Evolutionary conservation across 2,797 vertebrate species (phyloP).

Genomic region (Xenentodon cancila): DNA sequence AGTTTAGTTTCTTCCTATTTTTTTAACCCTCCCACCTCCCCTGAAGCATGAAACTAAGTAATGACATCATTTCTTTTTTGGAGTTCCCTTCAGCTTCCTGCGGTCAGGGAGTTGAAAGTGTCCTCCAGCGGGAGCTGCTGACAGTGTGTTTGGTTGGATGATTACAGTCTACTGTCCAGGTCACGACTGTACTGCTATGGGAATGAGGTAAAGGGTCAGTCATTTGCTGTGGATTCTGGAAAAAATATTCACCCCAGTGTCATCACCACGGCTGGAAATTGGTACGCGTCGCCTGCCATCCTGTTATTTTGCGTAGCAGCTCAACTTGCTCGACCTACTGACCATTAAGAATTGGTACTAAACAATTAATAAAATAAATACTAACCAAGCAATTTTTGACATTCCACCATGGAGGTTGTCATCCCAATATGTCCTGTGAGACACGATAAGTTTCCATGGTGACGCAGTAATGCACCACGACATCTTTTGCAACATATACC

Average conservation of each 20-base stretch:
- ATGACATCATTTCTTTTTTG: slow-evolving; percentile 45
- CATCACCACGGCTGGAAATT: background rate
- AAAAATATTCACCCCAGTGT: background rate
- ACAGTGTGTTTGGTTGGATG: slow-evolving; percentile 13
- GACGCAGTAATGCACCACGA: too few relatives aligned
- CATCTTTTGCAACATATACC: too few relatives aligned
- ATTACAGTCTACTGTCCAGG: slow-evolving; percentile 21
- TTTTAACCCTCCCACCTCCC: background rate
- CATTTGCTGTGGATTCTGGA: background rate
- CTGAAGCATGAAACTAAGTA: slow-evolving; percentile 18
- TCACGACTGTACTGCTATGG: slow-evolving; percentile 1
- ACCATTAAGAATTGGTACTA: too few relatives aligned
- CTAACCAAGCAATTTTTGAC: too few relatives aligned
- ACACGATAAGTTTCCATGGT: too few relatives aligned
- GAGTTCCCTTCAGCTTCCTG: slow-evolving; percentile 25
- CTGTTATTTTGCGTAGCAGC: too few relatives aligned
- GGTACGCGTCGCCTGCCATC: too few relatives aligned
- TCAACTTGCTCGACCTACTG: too few relatives aligned
- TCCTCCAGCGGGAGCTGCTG: slow-evolving; percentile 27
- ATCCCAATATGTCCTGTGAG: too few relatives aligned
- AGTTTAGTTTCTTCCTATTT: slow-evolving; percentile 26
- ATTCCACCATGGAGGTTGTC: too few relatives aligned
- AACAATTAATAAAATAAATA: too few relatives aligned
- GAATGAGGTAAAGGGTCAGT: slow-evolving; percentile 28
- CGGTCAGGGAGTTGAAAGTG: slow-evolving; percentile 8